Conservation (phyloP, 2,888 invertebrate genomes). For the Spilarctia lutea region DNA sequence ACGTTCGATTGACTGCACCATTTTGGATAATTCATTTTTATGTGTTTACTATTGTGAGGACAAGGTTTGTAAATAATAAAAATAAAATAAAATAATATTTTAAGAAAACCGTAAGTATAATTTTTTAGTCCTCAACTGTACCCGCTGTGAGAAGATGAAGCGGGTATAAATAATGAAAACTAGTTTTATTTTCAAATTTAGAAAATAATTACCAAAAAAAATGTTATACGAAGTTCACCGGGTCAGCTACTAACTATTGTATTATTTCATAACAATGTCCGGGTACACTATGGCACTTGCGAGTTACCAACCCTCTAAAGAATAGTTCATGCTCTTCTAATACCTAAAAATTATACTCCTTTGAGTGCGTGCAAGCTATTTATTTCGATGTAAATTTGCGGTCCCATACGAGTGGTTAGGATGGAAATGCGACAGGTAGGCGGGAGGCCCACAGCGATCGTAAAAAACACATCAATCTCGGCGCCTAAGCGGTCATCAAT, state of each 20-base stretch:
- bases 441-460: constrained; percentile 45
- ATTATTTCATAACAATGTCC: neutral
- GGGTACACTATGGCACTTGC: neutral
- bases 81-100: too few species aligned
- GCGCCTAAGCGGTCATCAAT: constrained; percentile 47
- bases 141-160: too few species aligned
- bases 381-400: constrained; percentile 8
- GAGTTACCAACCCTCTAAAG: neutral
- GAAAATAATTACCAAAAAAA: too few species aligned
- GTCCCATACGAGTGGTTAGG: neutral
- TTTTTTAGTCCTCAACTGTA: too few species aligned
- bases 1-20: too few species aligned
- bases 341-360: neutral
- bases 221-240: too few species aligned
- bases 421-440: constrained; percentile 25
- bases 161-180: too few species aligned
- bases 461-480: constrained; percentile 67
- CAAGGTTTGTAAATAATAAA: too few species aligned
- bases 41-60: too few species aligned
- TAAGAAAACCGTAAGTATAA: too few species aligned
- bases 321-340: neutral
- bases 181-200: too few species aligned
- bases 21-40: too few species aligned
- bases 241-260: neutral
- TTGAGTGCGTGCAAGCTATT: neutral